These are phyloP conservation scores for Drosophila kambysellisi DNA, from an alignment of 2,888 invertebrate species.

Conservation along the genomic window DNA sequence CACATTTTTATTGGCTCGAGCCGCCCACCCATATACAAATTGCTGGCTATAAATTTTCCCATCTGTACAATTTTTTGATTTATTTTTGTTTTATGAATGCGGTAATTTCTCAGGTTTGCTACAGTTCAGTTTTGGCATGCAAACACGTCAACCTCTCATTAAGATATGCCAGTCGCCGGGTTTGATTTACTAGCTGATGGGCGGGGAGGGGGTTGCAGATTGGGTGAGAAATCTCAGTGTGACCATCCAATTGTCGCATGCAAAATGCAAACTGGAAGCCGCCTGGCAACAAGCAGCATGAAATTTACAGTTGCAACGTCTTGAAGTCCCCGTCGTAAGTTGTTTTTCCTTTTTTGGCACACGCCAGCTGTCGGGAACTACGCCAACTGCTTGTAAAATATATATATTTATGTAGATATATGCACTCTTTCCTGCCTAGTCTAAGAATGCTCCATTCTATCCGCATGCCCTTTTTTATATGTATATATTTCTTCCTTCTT, in stretches of 20 bases:
- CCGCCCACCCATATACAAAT: constrained; percentile 38
- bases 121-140: constrained; percentile 60
- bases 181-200: constrained; percentile 43
- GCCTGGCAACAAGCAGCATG: constrained; percentile 45
- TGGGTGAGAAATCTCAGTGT: constrained; percentile 49
- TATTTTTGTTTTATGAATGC: constrained; percentile 34
- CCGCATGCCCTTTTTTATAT: constrained; percentile 17
- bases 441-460: constrained; percentile 35
- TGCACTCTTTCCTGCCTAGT: constrained; percentile 36
- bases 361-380: constrained; percentile 70
- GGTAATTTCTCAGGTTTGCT: constrained; percentile 39
- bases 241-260: constrained; percentile 58
- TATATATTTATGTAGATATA: constrained; percentile 6
- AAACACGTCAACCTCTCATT: constrained; percentile 76
- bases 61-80: constrained; percentile 35
- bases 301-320: constrained; percentile 42
- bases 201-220: neutral
- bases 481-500: constrained; percentile 12
- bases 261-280: constrained; percentile 27
- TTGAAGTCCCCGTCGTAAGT: constrained; percentile 36
- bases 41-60: constrained; percentile 48
- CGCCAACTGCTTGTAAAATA: constrained; percentile 34
- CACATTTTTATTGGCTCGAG: constrained; percentile 55
- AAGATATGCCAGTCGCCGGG: constrained; percentile 61
- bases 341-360: constrained; percentile 53